phyloP scores from a whole-genome alignment of 2,888 invertebrate species.

The Agrotis ipsilon region DNA sequence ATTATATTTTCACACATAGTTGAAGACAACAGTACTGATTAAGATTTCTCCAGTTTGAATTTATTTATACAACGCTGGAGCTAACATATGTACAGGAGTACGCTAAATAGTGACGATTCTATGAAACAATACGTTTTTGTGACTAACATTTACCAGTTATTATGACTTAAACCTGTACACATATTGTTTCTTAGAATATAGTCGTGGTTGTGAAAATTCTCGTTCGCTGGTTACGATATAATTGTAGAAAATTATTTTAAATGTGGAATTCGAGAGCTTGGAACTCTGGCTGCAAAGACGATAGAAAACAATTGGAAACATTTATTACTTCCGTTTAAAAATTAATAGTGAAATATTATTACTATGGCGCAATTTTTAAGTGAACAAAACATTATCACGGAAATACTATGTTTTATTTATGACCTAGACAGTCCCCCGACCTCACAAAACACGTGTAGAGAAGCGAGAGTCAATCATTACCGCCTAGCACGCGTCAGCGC shows the following conservation, averaged over 20 bases:
- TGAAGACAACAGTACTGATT: constrained; percentile 18
- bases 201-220: constrained; percentile 53
- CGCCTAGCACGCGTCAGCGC: too few species aligned
- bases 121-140: constrained; percentile 37
- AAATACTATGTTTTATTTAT: constrained; percentile 58
- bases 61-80: constrained; percentile 18
- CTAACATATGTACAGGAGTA: too few species aligned
- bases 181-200: constrained; percentile 46
- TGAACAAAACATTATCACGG: constrained; percentile 62
- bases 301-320: constrained; percentile 18
- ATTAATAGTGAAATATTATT: constrained; percentile 50
- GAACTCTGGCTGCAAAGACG: background rate
- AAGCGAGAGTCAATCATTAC: too few species aligned
- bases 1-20: constrained; percentile 51
- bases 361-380: constrained; percentile 59
- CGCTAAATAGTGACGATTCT: constrained; percentile 40
- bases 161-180: background rate
- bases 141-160: constrained; percentile 2
- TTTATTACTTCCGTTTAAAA: constrained; percentile 36
- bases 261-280: constrained; percentile 30
- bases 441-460: background rate
- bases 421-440: background rate
- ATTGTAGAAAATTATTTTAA: constrained; percentile 15
- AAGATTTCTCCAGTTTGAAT: constrained; percentile 16
- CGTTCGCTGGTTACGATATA: constrained; percentile 28